Percentiles rank a stretch among this genome's conserved stretches.
These are phyloP conservation scores for Rhingia rostrata DNA, from an alignment of 2,888 invertebrate genomes.

Conservation along the genomic window DNA sequence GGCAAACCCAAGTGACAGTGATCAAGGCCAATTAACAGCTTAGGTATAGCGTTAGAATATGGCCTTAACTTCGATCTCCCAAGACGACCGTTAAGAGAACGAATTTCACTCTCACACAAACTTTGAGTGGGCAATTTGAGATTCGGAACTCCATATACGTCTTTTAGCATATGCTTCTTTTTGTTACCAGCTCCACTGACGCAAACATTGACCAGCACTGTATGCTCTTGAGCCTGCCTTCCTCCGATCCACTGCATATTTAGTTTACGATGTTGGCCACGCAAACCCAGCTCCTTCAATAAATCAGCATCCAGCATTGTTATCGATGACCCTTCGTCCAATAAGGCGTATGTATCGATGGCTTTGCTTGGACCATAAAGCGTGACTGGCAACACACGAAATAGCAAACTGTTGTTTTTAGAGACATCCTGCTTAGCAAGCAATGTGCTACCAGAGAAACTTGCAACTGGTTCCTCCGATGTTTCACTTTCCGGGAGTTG, in stretches of 20 bases:
- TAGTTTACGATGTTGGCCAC: constrained; percentile 30
- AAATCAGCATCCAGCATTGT: constrained; percentile 52
- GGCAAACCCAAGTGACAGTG: constrained; percentile 8
- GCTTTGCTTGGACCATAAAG: constrained; percentile 41
- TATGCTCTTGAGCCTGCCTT: constrained; percentile 18
- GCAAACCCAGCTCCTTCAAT: constrained; percentile 5
- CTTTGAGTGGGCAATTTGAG: too few relatives aligned
- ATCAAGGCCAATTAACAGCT: too few relatives aligned
- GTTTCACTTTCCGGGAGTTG: not conserved
- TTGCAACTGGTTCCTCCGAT: too few relatives aligned
- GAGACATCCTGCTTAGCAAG: not conserved
- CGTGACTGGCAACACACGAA: constrained; percentile 49
- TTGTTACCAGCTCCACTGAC: constrained; percentile 12
- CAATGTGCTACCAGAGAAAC: too few relatives aligned
- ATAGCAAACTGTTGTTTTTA: not conserved
- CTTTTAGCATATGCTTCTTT: too few relatives aligned
- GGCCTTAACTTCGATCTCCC: too few relatives aligned
- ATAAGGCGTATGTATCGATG: too few relatives aligned
- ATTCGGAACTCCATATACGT: too few relatives aligned
- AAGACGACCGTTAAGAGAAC: too few relatives aligned
- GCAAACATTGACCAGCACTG: constrained; percentile 41
- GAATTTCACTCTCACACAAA: too few relatives aligned
- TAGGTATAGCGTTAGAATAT: too few relatives aligned
- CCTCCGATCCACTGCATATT: constrained; percentile 70
- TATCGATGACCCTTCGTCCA: too few relatives aligned